Conservation (phyloP, 2,113 vertebrate species). For the Formicarius rufipectus region DNA sequence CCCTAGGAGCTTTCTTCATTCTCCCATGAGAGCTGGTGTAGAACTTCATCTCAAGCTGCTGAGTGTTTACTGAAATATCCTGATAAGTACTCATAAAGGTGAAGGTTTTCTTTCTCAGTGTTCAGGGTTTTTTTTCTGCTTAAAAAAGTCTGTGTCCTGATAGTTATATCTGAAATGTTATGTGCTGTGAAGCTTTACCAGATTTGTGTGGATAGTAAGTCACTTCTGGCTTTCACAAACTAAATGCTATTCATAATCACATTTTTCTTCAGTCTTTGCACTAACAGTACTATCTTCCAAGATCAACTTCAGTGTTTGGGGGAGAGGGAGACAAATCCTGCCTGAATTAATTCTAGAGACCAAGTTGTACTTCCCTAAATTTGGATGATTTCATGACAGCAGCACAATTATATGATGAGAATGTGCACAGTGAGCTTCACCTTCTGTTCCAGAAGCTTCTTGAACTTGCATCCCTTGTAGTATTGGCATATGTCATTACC, state of each 20-base stretch:
- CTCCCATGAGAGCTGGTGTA: background rate
- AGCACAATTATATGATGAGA: background rate
- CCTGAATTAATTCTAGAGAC: background rate
- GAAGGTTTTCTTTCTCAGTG: background rate
- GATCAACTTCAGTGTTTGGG: background rate
- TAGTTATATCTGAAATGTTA: background rate
- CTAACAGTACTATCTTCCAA: background rate
- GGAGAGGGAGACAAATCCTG: background rate
- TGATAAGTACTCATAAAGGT: background rate
- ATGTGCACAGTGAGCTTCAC: background rate
- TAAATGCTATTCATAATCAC: background rate
- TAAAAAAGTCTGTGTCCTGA: background rate
- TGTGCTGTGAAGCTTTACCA: background rate
- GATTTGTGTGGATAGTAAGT: background rate
- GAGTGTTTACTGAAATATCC: background rate
- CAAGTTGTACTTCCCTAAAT: background rate
- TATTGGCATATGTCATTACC: background rate
- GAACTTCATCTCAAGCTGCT: background rate
- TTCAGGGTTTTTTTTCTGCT: background rate
- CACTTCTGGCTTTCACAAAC: background rate
- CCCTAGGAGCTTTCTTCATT: background rate
- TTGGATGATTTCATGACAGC: background rate
- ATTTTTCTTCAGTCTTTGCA: background rate
- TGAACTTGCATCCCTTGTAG: background rate
- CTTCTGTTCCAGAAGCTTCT: background rate